These are phyloP conservation scores for Diadumene lineata DNA, from an alignment of 92 coral and sea anemone genomes.

Conservation along the genomic window DNA sequence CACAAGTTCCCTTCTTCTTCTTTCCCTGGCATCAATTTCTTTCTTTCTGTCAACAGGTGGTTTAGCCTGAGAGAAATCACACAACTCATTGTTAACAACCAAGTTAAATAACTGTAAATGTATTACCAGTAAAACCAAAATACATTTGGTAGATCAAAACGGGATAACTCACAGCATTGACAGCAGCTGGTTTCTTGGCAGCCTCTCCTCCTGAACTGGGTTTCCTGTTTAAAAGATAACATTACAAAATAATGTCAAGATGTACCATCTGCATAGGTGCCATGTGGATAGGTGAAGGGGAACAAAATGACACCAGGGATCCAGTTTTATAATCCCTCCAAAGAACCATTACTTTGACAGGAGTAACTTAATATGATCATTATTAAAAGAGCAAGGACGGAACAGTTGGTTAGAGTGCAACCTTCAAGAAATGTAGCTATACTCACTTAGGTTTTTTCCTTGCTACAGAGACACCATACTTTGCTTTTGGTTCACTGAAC, in stretches of 20 bases:
- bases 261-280: too few relatives aligned
- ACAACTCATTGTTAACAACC: too few relatives aligned
- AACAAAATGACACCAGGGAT: too few relatives aligned
- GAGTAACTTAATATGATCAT: too few relatives aligned
- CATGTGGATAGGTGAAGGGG: too few relatives aligned
- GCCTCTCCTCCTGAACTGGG: slow-evolving; percentile 75
- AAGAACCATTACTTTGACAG: too few relatives aligned
- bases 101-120: slow-evolving; percentile 2
- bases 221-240: slow-evolving; percentile 38
- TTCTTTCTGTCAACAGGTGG: slow-evolving; percentile 50
- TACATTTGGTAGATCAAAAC: neutral
- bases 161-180: slow-evolving; percentile 27
- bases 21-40: slow-evolving; percentile 88
- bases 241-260: neutral
- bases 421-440: neutral
- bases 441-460: slow-evolving; percentile 74
- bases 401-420: too few relatives aligned
- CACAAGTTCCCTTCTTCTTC: slow-evolving; percentile 86
- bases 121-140: neutral
- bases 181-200: slow-evolving; percentile 57
- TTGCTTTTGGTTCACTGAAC: slow-evolving; percentile 89
- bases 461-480: slow-evolving; percentile 96
- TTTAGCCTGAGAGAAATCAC: too few relatives aligned
- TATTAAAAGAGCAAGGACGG: neutral
- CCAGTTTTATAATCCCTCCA: too few relatives aligned